Conservation (phyloP, 2,888 invertebrate species). For the Drosophila recens region DNA sequence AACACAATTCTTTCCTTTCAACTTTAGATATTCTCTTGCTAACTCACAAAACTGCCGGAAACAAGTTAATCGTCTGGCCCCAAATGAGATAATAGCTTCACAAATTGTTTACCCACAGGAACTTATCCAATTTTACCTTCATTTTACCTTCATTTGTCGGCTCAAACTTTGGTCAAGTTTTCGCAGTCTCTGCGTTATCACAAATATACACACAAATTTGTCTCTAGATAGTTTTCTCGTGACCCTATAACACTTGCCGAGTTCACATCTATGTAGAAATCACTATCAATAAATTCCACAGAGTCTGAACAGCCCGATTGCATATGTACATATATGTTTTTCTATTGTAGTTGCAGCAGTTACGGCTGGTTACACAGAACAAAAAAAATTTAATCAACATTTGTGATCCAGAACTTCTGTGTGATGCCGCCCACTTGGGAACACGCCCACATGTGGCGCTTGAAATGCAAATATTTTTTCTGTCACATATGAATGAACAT, state of each 20-base stretch:
- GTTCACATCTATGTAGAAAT: constrained; percentile 18
- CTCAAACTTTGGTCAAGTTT: constrained; percentile 44
- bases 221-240: constrained; percentile 3
- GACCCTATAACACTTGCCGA: not conserved
- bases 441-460: constrained; percentile 2
- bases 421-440: constrained; percentile 1
- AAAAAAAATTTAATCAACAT: constrained; percentile 61
- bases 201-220: not conserved
- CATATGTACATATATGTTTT: constrained; percentile 20
- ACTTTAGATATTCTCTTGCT: constrained; percentile 3
- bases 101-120: constrained; percentile 47
- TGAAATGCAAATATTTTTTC: constrained; percentile 38
- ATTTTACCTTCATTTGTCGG: no score
- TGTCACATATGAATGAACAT: constrained; percentile 28
- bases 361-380: not conserved
- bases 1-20: not conserved
- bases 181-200: not conserved
- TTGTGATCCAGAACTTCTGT: constrained; percentile 21
- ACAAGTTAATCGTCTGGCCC: constrained; percentile 23
- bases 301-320: constrained; percentile 20
- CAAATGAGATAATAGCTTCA: constrained; percentile 51
- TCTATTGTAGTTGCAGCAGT: constrained; percentile 23
- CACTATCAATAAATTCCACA: constrained; percentile 38
- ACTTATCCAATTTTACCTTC: constrained; percentile 52
- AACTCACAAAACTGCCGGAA: constrained; percentile 6